Evolutionary conservation across 2,113 vertebrate species (phyloP).

Genomic region (Antennarius striatus): DNA sequence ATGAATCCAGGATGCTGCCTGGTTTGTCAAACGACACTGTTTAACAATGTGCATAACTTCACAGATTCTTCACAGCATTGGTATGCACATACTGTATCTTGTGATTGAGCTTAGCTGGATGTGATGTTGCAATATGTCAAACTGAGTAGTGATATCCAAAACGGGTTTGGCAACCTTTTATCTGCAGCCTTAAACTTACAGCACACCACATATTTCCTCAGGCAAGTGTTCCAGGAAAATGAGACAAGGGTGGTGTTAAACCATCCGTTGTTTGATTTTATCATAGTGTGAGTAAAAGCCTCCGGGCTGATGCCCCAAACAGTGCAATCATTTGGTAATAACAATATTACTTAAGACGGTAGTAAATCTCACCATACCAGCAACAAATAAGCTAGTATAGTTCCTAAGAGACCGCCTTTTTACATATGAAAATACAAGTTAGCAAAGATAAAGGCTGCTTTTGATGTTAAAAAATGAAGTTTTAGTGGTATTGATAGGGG

Average conservation of each 20-base stretch:
- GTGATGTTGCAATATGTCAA: conserved; percentile 6
- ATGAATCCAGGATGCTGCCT: neutral
- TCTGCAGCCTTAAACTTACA: conserved; percentile 7
- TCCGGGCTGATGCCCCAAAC: neutral
- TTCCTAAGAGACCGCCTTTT: too few species aligned
- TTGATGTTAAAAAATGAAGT: too few species aligned
- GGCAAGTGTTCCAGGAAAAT: neutral
- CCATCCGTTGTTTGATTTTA: neutral
- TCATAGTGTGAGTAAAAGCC: neutral
- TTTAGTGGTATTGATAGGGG: too few species aligned
- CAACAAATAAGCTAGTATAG: too few species aligned
- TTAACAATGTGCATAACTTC: conserved; percentile 10
- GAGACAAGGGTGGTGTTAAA: neutral
- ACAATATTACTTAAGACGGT: too few species aligned
- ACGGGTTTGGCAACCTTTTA: neutral
- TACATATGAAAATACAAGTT: too few species aligned
- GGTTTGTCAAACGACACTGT: neutral
- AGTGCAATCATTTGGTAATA: too few species aligned
- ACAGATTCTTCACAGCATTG: neutral
- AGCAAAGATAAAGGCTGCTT: too few species aligned
- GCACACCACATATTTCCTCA: neutral
- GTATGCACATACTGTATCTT: neutral
- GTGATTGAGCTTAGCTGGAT: conserved; percentile 5
- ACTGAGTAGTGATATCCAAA: neutral
- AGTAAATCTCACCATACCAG: too few species aligned